Base-by-base conservation (phyloP, 2,888 invertebrate genomes). In the Enchytraeus crypticus region DNA sequence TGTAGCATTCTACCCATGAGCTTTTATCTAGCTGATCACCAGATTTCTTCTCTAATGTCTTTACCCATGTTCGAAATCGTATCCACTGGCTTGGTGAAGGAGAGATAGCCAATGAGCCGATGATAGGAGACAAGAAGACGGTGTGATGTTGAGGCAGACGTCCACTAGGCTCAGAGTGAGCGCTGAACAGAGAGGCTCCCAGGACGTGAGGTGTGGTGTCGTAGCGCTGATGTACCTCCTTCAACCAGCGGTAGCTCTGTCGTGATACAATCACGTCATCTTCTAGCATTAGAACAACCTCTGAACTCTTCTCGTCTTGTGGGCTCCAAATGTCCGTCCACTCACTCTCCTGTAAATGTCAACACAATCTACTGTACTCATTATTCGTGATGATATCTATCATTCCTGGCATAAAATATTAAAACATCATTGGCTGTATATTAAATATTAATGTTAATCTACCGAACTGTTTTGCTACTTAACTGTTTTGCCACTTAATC, bases 41-140 rank as follows among this genome's bases (percentile, higher is more conserved):
- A 14, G 45, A 11, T 23, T 61, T 58, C 11, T n/a, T 21, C 23
- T 51, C 49, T 27, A 29, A 46, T 11, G 46, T 51, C 26, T 59
- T 45, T 46, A 56, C 58, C 65, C 65, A 65, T 14, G 57, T 47
- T 51, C 63, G 65, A 34, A 63, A 65, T 11, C 55, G 14, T 11
- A 55, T 34, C 65, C 65, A 65, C 3, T 27, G 21, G n/a, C 23
- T 29, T 5, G 58, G 46, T n/a, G 58, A 58, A 18, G 65, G 65
- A 18, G 63, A 57, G 32, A 61, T 63, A 3, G 63, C 65, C 65
- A 63, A 65, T 11, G 65, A 63, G 26, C 63, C 64, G 21, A 65
- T 32, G 3, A 57, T 43, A 14, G 30, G 34, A 38, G 63, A 63
- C 23, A 65, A 38, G 47, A 57, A 63, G 14, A 55, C 47, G 18